phyloP scores from a whole-genome alignment of 2,888 invertebrate genomes.

The Thymelicus lineola region DNA sequence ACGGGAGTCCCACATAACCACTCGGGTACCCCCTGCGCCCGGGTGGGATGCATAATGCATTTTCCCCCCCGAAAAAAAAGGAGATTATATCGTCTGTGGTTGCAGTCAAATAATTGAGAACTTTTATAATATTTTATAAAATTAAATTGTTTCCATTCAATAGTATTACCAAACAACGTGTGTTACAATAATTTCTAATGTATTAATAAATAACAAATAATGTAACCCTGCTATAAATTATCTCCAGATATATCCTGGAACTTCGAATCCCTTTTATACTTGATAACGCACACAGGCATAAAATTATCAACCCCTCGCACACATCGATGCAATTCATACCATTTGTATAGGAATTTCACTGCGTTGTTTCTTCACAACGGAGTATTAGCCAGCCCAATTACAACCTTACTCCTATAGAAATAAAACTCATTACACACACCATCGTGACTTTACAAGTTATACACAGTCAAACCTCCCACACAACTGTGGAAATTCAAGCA shows the following conservation, averaged over 20 bases:
- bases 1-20: too few relatives aligned
- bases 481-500: constrained; percentile 50
- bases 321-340: constrained; percentile 49
- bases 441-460: constrained; percentile 32
- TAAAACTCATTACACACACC: constrained; percentile 46
- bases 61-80: too few relatives aligned
- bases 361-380: not conserved
- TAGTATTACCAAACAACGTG: too few relatives aligned
- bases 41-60: too few relatives aligned
- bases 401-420: not conserved
- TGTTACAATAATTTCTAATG: too few relatives aligned
- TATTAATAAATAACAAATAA: not conserved
- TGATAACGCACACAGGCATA: constrained; percentile 58
- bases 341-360: constrained; percentile 20
- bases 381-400: not conserved
- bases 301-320: constrained; percentile 48
- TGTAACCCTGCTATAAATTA: constrained; percentile 27
- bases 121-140: too few relatives aligned
- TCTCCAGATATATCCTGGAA: constrained; percentile 49
- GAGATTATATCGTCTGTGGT: too few relatives aligned
- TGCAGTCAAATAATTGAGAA: too few relatives aligned
- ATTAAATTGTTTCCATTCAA: too few relatives aligned
- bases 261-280: constrained; percentile 50
- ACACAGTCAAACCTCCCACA: constrained; percentile 56
- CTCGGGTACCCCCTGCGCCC: too few relatives aligned